Evolutionary conservation across 2,797 vertebrate species (phyloP), one percentile per base, ranked within the genome.

Genomic region (Tokudaia muenninki): DNA sequence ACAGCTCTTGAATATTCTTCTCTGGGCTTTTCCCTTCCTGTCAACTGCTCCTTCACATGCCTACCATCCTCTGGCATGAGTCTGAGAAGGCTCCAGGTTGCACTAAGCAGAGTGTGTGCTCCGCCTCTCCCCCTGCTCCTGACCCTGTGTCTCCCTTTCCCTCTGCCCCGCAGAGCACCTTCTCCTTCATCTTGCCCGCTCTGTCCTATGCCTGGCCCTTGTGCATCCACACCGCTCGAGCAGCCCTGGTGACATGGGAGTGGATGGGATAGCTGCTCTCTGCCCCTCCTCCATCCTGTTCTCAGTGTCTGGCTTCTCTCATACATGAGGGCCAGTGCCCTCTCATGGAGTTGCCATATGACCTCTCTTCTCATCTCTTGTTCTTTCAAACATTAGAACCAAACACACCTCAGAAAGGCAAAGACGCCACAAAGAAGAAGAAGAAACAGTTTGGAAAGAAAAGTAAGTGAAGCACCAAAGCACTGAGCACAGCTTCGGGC

Each of bases 361-460:
- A 93, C 90, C 95, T 97, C 92, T 92, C 83, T 95, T 97, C 97
- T 97, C 90, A 96, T 96, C 96, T 95, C 72, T 78, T 95, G 79
- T 91, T 97, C 95, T 98, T 91, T 90, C 96, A 92, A 79, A 96
- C 97, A 92, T 92, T 98, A 99, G 99, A 99, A 97, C 98, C 98
- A 5, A 92, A 97, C 97, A 96, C 98, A 80, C 97, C 98, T 94
- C 98, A 94, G 94, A 98, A 98, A 96, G 96, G 97, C 97, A 98
- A 98, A 95, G 99, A 99, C 94, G 93, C 98, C 95, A 97, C 98
- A 63, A 99, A 98, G 98, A 98, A 97, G 98, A 98, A 97, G 91
- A 98, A 98, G 97, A 98, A 98, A 95, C 98, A 98, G 79, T 99
- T 98, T 97, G 98, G 98, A 95, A 99, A 98, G 97, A 99, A 98